A percentile compares a stretch with the other conserved stretches of the same genome.
phyloP scores from a whole-genome alignment of 2,888 invertebrate species.

The Lithophane socia region DNA sequence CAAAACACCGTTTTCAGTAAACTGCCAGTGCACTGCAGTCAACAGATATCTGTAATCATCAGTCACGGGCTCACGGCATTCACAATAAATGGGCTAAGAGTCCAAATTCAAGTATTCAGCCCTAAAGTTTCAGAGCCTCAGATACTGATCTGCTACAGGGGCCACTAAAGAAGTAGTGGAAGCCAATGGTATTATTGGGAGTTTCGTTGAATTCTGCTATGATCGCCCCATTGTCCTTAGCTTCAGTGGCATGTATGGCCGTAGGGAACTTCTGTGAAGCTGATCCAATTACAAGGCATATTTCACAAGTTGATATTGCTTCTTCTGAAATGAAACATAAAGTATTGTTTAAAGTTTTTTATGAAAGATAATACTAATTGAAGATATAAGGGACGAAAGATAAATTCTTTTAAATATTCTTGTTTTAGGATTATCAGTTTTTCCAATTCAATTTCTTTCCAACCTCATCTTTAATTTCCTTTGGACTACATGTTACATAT shows the following conservation, averaged over 20 bases:
- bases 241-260: constrained; percentile 95
- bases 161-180: constrained; percentile 86
- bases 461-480: background rate
- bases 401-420: background rate
- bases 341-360: background rate
- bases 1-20: background rate
- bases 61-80: background rate
- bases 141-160: constrained; percentile 85
- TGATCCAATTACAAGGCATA: constrained; percentile 96
- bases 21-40: background rate
- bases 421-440: background rate
- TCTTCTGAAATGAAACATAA: constrained; percentile 82
- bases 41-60: background rate
- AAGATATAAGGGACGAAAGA: background rate
- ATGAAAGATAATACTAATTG: background rate
- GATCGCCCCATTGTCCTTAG: constrained; percentile 92
- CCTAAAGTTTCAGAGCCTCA: constrained; percentile 76
- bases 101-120: background rate
- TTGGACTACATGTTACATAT: background rate
- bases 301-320: constrained; percentile 93
- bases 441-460: background rate
- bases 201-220: constrained; percentile 88
- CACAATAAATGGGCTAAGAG: background rate
- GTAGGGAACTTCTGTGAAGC: constrained; percentile 97
- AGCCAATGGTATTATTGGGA: constrained; percentile 71